Evolutionary conservation across 2,113 vertebrate species (phyloP), one percentile per base, ranked within the genome.

Genomic region (Perca fluviatilis): DNA sequence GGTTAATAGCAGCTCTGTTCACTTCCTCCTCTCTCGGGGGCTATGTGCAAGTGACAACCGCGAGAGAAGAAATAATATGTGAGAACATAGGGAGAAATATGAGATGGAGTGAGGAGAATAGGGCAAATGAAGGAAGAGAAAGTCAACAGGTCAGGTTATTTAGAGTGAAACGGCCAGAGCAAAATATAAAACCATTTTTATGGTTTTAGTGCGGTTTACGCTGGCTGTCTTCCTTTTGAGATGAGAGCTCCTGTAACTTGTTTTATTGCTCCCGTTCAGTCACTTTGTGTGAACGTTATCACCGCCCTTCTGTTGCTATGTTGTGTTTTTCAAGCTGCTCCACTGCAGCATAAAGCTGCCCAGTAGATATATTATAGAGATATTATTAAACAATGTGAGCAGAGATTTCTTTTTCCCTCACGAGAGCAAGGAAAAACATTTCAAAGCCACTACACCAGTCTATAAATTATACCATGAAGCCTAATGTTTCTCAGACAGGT

Each of bases 261-360:
- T 73, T 84, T 89, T 82, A 89, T 78, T 79, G 81, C 74, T 71
- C 69, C 62, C 10, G 27, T 74, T 82, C 51, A 79, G 82, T 84
- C 80, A 64, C 83, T 79, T 62, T 61, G 79, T 61, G 84, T 76
- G 63, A 77, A 70, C 5, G 21, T 84, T 74, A 82, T 69, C 73
- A 12, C 67, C 5, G 27, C 54, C 71, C 50, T 46, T 46, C 73
- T 69, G 51, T 58, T 60, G 43, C 66, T 74, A 53, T n/a, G 61
- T 56, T 84, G 50, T 25, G 30, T 76, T 79, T 80, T 77, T 57
- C 58, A 66, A 30, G 66, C 69, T 84, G 73, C 64, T 74, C 15
- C 36, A 2, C 58, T 21, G 74, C 62, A 58, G 72, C 79, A 87
- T 82, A 77, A 87, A 86, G 56, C 71, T 77, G 72, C 77, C 63